Evolutionary conservation across 2,888 invertebrate genomes (phyloP).

Genomic region (Drosophila niveifrons): DNA sequence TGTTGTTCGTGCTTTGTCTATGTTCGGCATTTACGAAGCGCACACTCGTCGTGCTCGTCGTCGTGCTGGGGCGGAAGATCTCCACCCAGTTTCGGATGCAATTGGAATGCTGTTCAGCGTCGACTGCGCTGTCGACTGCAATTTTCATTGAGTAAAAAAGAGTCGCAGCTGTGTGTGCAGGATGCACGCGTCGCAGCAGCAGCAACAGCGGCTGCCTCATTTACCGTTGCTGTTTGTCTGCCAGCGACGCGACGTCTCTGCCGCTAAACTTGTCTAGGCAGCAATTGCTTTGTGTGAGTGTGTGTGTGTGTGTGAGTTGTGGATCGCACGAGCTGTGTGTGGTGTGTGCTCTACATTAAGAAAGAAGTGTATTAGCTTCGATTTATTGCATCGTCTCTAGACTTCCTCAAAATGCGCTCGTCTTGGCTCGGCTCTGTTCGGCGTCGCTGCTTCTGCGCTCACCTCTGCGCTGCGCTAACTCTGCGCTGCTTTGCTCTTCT

Average conservation of each 20-base stretch:
- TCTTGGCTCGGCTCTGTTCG: conserved; percentile 27
- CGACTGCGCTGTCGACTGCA: conserved; percentile 45
- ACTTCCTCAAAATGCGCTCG: conserved; percentile 57
- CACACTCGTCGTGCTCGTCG: conserved; percentile 53
- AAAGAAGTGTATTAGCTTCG: conserved; percentile 81
- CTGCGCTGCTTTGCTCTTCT: conserved; percentile 12
- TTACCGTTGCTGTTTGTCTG: conserved; percentile 68
- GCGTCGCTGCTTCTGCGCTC: conserved; percentile 13
- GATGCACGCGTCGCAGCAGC: conserved; percentile 57
- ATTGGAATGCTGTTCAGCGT: conserved; percentile 75
- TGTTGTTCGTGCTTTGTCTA: conserved; percentile 29
- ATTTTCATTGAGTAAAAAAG: conserved; percentile 82
- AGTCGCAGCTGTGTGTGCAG: conserved; percentile 65
- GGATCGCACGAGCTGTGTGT: conserved; percentile 45
- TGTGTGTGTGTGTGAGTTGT: conserved; percentile 30
- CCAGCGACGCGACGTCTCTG: conserved; percentile 38
- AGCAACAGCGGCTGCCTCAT: conserved; percentile 56
- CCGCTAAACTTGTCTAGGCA: conserved; percentile 73
- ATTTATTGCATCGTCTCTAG: conserved; percentile 78
- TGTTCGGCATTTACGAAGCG: conserved; percentile 30
- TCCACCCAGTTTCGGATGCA: conserved; percentile 84
- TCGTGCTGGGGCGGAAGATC: conserved; percentile 82
- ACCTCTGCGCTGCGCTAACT: conserved; percentile 17
- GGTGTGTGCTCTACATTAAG: conserved; percentile 75
- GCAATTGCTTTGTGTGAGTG: conserved; percentile 24